Percentiles rank a stretch among this genome's conserved stretches.
phyloP scores from a whole-genome alignment of 37 sponge, comb jelly and placozoan species.

The Geodia barretti region DNA sequence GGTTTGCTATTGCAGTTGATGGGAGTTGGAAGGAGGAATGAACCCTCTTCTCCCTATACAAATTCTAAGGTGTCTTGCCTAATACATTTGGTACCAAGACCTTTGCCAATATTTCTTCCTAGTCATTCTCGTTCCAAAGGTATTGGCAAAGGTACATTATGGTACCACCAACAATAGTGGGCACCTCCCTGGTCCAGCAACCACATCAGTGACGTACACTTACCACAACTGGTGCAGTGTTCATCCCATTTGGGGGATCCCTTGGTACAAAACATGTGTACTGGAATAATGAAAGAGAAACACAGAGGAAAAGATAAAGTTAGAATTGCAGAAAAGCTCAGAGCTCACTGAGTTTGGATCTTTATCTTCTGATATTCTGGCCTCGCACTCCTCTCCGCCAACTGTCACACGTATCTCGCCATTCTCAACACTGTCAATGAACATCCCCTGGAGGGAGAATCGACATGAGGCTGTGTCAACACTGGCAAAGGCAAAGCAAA shows the following conservation, averaged over 20 bases:
- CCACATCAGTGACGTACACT: neutral
- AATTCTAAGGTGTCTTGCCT: no score
- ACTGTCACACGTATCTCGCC: conserved; percentile 35
- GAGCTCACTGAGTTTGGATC: neutral
- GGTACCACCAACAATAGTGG: no score
- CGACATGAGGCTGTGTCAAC: neutral
- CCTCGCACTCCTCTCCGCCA: conserved; percentile 16
- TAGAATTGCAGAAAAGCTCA: neutral
- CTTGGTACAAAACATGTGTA: neutral
- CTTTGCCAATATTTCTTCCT: neutral
- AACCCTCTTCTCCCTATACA: no score
- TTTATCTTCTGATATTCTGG: neutral
- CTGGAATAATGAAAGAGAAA: neutral
- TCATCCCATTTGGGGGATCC: neutral
- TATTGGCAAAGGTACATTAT: no score
- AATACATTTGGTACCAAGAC: no score
- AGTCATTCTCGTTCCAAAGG: no score
- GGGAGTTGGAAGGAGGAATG: no score
- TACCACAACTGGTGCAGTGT: conserved; percentile 3
- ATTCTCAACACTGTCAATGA: conserved; percentile 29
- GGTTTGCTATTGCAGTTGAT: no score
- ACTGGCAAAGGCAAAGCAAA: no score
- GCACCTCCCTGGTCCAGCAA: neutral
- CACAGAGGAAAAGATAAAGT: neutral
- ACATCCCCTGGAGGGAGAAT: conserved; percentile 25